Evolutionary conservation across 2,888 invertebrate genomes (phyloP), one percentile per base, ranked within the genome.

Genomic region (Troides helena): DNA sequence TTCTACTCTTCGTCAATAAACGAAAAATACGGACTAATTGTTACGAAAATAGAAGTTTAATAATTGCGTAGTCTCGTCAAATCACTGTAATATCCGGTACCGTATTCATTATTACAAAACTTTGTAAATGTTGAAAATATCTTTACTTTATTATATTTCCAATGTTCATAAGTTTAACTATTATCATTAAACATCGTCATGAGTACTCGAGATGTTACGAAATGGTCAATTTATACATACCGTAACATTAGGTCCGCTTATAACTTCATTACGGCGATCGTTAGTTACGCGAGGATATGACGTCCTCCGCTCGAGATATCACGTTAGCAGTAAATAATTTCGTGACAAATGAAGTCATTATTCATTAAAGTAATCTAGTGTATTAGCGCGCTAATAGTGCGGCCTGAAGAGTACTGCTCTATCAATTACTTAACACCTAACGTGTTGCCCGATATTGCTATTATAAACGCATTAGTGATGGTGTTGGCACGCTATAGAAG

Each of bases 391-490:
- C 80, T 86, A 85, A 87, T 86, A 85, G 75, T 80, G 81, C 81
- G 84, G 81, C 83, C 82, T 83, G 85, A 84, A 82, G 81, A 79
- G 78, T 82, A 83, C 84, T 82, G 83, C 81, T 85, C 85, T 88
- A 92, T 91, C 89, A 90, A 91, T 91, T 90, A 90, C 85, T 90
- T 89, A 87, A 84, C 85, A 85, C 87, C 69, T 84, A 81, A 81
- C 85, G 83, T 83, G 83, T 82, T 84, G 80, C 80, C 84, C 83
- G 85, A 86, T 87, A 88, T 82, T 81, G 82, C 85, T 81, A 92
- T 92, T 92, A 92, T 90, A 92, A 90, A 80, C 78, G 81, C 90
- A 90, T 92, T 90, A 91, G 88, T 86, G 85, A 85, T 84, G 84
- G 84, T 80, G 81, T 77, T 79, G 80, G 85, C 92, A 92, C 91